These are phyloP conservation scores for Agapornis canus DNA, from an alignment of 2,797 vertebrate species.

Conservation along the genomic window DNA sequence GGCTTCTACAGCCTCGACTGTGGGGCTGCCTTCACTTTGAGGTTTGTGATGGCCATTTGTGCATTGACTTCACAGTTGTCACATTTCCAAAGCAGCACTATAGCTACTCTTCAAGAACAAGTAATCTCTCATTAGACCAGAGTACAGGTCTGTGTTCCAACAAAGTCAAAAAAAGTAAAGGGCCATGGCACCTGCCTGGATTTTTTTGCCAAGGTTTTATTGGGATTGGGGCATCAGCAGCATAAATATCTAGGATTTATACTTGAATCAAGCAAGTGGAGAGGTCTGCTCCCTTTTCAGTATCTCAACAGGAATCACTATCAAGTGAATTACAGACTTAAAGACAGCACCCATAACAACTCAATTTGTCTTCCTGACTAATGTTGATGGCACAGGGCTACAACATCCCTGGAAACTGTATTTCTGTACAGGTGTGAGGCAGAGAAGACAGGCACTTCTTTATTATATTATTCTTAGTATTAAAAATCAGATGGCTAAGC, in stretches of 20 bases:
- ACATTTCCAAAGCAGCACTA: not conserved
- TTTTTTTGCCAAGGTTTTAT: not conserved
- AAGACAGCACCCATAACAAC: not conserved
- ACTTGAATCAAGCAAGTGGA: not conserved
- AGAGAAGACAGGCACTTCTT: not conserved
- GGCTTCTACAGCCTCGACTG: not conserved
- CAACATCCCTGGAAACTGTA: not conserved
- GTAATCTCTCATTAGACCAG: not conserved
- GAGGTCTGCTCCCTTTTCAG: not conserved
- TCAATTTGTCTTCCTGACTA: slow-evolving; percentile 7
- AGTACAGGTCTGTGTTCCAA: not conserved
- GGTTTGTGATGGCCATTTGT: not conserved
- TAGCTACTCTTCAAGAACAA: not conserved
- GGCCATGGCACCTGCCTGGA: not conserved
- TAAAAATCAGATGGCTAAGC: slow-evolving; percentile 12
- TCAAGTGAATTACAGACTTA: not conserved
- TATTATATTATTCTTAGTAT: not conserved
- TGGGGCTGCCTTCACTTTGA: not conserved
- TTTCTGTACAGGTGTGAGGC: not conserved
- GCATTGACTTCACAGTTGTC: not conserved
- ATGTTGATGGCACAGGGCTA: slow-evolving; percentile 4
- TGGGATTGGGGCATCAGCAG: not conserved
- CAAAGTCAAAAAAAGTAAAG: not conserved
- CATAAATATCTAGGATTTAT: not conserved
- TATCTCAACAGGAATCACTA: not conserved